These are phyloP conservation scores for Pollimyrus isidori DNA, from an alignment of 2,113 vertebrate genomes.

Conservation along the genomic window DNA sequence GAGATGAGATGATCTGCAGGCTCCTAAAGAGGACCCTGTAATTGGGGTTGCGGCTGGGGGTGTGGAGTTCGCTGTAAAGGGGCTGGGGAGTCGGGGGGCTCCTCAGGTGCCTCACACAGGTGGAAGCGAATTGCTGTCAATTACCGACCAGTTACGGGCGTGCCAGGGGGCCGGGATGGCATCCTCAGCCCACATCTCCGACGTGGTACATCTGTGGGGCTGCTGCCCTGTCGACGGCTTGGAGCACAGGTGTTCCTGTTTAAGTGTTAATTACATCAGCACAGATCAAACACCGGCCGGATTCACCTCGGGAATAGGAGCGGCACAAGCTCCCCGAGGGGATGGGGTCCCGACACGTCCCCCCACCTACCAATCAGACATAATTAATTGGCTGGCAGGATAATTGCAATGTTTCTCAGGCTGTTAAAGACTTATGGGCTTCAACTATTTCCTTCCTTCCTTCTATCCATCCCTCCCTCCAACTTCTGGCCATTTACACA, in stretches of 20 bases:
- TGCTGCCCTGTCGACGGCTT: constrained; percentile 36
- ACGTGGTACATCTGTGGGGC: constrained; percentile 51
- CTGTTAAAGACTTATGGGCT: background rate
- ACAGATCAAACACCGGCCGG: constrained; percentile 54
- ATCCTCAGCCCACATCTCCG: background rate
- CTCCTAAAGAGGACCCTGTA: constrained; percentile 52
- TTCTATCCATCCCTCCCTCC: background rate
- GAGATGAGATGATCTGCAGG: constrained; percentile 46
- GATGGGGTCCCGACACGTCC: constrained; percentile 32
- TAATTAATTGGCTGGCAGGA: constrained; percentile 46
- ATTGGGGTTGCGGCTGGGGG: constrained; percentile 66
- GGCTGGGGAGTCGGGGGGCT: constrained; percentile 36
- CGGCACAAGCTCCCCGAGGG: constrained; percentile 32
- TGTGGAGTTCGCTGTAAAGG: constrained; percentile 46
- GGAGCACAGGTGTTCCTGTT: constrained; percentile 66
- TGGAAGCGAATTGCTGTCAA: constrained; percentile 56
- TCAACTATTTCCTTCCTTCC: background rate
- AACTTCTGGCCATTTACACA: background rate
- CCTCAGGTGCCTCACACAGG: constrained; percentile 61
- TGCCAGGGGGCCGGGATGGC: constrained; percentile 43
- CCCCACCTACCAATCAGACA: constrained; percentile 45
- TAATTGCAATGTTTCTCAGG: constrained; percentile 12
- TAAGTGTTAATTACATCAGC: constrained; percentile 65
- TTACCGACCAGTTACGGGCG: constrained; percentile 54
- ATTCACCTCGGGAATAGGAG: constrained; percentile 27